Evolutionary conservation across 2,113 vertebrate genomes (phyloP).

Genomic region (Fukomys damarensis): DNA sequence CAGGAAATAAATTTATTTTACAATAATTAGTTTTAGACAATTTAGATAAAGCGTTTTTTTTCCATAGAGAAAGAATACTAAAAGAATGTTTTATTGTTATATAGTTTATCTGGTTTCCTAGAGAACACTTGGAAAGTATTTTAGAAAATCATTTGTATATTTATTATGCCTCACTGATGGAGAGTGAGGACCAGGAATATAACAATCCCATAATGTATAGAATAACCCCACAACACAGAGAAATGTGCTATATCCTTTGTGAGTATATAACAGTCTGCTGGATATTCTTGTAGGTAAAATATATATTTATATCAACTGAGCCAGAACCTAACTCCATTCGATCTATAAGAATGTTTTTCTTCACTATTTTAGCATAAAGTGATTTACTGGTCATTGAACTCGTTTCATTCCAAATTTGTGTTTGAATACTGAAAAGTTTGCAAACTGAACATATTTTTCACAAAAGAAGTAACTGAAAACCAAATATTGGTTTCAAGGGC

Average conservation of each 20-base stretch:
- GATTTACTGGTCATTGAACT: not conserved
- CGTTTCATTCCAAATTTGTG: not conserved
- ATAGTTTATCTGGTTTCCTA: not conserved
- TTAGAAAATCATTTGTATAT: not conserved
- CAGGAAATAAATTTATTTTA: not conserved
- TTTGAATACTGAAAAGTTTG: not conserved
- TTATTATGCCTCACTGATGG: not conserved
- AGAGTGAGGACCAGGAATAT: not conserved
- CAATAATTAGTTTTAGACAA: not conserved
- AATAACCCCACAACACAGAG: not conserved
- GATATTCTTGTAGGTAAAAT: not conserved
- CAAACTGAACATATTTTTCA: not conserved
- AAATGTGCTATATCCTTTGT: fast-evolving
- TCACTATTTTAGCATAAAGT: not conserved
- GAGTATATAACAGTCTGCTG: not conserved
- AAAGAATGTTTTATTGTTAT: not conserved
- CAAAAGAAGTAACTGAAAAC: not conserved
- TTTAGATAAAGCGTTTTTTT: not conserved
- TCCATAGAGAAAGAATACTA: not conserved
- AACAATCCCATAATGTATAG: too few species aligned
- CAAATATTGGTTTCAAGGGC: not conserved
- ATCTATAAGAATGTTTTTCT: not conserved
- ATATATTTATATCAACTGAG: not conserved
- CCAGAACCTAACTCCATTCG: not conserved
- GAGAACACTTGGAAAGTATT: not conserved